These are phyloP conservation scores for Phoxinus phoxinus DNA, from an alignment of 2,113 vertebrate genomes.

Conservation along the genomic window DNA sequence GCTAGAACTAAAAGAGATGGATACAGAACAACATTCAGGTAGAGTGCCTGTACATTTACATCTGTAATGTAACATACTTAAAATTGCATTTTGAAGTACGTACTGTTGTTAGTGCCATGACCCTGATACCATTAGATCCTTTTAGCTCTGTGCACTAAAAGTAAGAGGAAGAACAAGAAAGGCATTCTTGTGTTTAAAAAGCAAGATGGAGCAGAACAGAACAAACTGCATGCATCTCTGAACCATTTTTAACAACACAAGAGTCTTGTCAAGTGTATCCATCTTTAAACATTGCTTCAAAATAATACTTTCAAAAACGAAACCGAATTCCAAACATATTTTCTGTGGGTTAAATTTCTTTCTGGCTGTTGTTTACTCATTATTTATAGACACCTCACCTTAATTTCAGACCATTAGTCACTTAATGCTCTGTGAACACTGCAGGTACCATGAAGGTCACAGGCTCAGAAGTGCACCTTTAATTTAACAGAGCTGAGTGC, in stretches of 20 bases:
- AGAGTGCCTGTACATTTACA: neutral
- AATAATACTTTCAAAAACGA: neutral
- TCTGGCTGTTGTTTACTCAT: neutral
- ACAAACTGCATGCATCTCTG: neutral
- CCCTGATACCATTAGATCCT: slow-evolving; percentile 1
- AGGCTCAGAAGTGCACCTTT: neutral
- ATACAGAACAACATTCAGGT: neutral
- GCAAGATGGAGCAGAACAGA: neutral
- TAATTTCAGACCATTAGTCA: neutral
- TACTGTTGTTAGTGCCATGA: neutral
- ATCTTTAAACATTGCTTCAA: neutral
- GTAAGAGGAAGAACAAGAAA: neutral
- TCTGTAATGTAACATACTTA: neutral
- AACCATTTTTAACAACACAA: neutral
- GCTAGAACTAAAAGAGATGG: neutral
- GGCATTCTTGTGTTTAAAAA: neutral
- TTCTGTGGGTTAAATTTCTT: neutral
- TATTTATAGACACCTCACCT: neutral
- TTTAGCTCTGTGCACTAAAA: slow-evolving; percentile 1
- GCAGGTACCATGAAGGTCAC: neutral
- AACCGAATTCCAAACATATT: neutral
- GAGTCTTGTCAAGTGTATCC: neutral
- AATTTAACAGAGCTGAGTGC: neutral
- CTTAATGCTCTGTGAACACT: neutral
- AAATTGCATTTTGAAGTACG: neutral